A percentile compares a stretch with the other conserved stretches of the same genome.
Conservation (phyloP, 2,113 vertebrate species). For the Promerops cafer region DNA sequence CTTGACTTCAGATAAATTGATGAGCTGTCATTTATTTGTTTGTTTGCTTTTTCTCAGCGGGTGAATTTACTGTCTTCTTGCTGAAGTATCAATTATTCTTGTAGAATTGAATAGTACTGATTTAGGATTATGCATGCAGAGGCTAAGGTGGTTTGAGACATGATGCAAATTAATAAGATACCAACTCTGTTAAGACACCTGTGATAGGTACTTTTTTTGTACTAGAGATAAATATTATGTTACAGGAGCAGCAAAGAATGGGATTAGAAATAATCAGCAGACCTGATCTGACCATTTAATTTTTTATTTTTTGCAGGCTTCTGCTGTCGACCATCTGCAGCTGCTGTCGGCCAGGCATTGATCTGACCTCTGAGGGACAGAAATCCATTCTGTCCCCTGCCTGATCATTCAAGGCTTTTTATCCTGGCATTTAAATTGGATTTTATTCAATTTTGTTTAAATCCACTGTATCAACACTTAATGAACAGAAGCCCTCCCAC, state of each 20-base stretch:
- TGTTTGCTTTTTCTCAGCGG: background rate
- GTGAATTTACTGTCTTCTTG: background rate
- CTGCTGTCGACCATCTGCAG: slow-evolving; percentile 21
- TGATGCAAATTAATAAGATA: background rate
- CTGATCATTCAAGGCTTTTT: background rate
- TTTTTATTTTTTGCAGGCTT: slow-evolving; percentile 8
- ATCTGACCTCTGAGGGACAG: slow-evolving; percentile 6
- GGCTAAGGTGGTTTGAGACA: background rate
- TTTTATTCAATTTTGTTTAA: slow-evolving; percentile 41
- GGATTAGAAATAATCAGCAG: background rate
- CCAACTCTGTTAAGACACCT: background rate
- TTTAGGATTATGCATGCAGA: background rate
- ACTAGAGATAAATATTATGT: background rate
- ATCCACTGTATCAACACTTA: slow-evolving; percentile 47
- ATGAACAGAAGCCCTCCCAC: slow-evolving; percentile 20
- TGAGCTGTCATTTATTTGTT: slow-evolving; percentile 2
- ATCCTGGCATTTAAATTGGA: slow-evolving; percentile 1
- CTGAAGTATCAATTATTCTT: background rate
- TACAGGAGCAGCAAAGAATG: background rate
- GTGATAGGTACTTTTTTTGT: background rate
- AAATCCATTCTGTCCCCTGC: background rate
- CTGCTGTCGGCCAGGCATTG: background rate
- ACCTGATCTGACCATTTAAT: background rate
- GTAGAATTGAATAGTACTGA: background rate
- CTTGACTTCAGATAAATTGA: background rate